A percentile compares a stretch with the other conserved stretches of the same genome.
These are phyloP conservation scores for Ploceus nigricollis DNA, from an alignment of 2,113 vertebrate genomes.

Conservation along the genomic window DNA sequence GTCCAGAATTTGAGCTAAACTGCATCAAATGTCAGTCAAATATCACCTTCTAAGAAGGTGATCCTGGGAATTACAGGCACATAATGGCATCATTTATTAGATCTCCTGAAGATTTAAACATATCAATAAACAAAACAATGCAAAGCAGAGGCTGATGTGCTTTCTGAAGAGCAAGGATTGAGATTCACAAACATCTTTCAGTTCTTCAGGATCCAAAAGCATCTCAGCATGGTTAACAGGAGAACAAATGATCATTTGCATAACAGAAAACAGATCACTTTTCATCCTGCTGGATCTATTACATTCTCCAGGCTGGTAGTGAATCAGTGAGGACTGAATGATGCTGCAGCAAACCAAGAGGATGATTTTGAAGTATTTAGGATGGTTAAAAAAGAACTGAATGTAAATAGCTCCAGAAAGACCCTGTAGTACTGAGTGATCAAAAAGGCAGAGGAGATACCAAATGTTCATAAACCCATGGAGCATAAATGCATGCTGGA, in stretches of 20 bases:
- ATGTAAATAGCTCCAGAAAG: background rate
- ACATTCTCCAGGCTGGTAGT: background rate
- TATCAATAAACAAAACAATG: background rate
- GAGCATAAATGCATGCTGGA: background rate
- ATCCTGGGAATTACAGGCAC: background rate
- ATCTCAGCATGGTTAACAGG: background rate
- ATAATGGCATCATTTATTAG: fast-evolving
- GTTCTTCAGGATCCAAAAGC: background rate
- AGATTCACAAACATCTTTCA: background rate
- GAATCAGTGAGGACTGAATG: background rate
- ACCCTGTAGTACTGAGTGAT: background rate
- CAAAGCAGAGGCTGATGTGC: background rate
- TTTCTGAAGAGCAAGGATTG: background rate
- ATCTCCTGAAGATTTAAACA: background rate
- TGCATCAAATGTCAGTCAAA: background rate
- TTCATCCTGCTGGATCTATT: background rate
- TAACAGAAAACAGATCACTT: background rate
- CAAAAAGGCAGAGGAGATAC: background rate
- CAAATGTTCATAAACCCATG: background rate
- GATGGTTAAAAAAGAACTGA: background rate
- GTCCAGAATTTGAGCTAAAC: background rate
- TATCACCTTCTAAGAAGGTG: background rate
- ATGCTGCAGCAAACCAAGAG: background rate
- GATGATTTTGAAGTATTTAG: background rate
- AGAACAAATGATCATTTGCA: background rate